phyloP scores from a whole-genome alignment of 1,140 invertebrate species.

The Polyergus mexicanus region DNA sequence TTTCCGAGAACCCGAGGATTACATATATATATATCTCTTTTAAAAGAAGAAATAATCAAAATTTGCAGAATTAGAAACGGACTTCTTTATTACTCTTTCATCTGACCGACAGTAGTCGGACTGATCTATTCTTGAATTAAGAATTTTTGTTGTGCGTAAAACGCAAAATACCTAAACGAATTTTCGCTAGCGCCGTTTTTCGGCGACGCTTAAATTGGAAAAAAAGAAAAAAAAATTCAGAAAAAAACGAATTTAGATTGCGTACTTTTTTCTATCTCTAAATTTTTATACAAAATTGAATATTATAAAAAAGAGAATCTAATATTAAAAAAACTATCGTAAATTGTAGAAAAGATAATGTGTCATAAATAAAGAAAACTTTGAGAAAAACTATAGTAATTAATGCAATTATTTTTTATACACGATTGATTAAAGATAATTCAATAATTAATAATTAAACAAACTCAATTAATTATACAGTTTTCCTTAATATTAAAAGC shows the following conservation, averaged over 20 bases:
- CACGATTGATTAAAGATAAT: background rate
- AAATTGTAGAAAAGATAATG: background rate
- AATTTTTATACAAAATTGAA: background rate
- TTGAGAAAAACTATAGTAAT: background rate
- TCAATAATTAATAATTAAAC: conserved; percentile 2
- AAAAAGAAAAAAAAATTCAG: background rate
- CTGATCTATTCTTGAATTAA: conserved; percentile 36
- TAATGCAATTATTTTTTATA: background rate
- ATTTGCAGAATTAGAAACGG: background rate
- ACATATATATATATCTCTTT: background rate
- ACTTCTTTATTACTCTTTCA: conserved; percentile 45
- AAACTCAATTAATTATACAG: background rate
- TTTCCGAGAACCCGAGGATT: conserved; percentile 16
- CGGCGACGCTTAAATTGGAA: background rate
- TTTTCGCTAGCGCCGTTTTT: conserved; percentile 45
- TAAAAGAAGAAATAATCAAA: conserved; percentile 18
- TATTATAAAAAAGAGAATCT: background rate
- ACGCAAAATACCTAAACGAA: conserved; percentile 22
- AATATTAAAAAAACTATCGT: background rate
- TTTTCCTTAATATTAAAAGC: background rate
- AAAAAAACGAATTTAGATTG: background rate
- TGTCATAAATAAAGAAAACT: background rate
- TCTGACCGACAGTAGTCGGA: conserved; percentile 5
- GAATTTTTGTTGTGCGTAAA: conserved; percentile 47
- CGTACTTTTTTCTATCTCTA: too few relatives aligned